A percentile compares a stretch with the other conserved stretches of the same genome.
Conservation (phyloP, 2,797 vertebrate species). For the Catamblyrhynchus diadema region DNA sequence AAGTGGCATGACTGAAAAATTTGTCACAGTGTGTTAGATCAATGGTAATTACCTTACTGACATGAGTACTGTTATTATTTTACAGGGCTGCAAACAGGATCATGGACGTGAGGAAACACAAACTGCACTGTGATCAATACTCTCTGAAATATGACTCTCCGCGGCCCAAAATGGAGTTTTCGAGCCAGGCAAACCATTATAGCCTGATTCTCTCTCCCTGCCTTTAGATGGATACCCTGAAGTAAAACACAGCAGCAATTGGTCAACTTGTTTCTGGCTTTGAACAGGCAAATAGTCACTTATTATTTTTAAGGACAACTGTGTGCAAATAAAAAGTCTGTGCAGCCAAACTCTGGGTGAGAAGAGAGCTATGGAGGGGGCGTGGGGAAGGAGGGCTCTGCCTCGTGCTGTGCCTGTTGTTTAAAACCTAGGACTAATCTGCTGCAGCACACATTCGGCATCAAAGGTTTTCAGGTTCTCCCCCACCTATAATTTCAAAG, state of each 20-base stretch:
- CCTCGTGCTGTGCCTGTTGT: not conserved
- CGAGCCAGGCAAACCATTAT: constrained; percentile 91
- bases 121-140: constrained; percentile 89
- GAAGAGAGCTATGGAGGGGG: not conserved
- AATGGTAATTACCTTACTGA: constrained; percentile 99
- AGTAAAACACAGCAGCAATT: constrained; percentile 74
- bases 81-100: constrained; percentile 95
- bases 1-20: constrained; percentile 82
- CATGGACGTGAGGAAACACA: constrained; percentile 77
- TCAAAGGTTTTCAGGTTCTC: not conserved
- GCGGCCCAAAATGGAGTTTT: constrained; percentile 86
- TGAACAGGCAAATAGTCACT: constrained; percentile 73
- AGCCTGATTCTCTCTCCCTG: constrained; percentile 71
- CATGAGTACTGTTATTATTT: constrained; percentile 98
- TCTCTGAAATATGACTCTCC: constrained; percentile 91
- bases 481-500: not conserved
- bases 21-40: constrained; percentile 93
- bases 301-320: constrained; percentile 73
- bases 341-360: constrained; percentile 30
- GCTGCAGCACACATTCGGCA: not conserved
- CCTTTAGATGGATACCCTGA: constrained; percentile 73
- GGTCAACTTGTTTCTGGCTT: constrained; percentile 73
- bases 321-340: constrained; percentile 64
- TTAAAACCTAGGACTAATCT: not conserved
- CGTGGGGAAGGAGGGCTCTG: not conserved